These are phyloP conservation scores for Hypomecis punctinalis DNA, from an alignment of 2,888 invertebrate species.

Conservation along the genomic window DNA sequence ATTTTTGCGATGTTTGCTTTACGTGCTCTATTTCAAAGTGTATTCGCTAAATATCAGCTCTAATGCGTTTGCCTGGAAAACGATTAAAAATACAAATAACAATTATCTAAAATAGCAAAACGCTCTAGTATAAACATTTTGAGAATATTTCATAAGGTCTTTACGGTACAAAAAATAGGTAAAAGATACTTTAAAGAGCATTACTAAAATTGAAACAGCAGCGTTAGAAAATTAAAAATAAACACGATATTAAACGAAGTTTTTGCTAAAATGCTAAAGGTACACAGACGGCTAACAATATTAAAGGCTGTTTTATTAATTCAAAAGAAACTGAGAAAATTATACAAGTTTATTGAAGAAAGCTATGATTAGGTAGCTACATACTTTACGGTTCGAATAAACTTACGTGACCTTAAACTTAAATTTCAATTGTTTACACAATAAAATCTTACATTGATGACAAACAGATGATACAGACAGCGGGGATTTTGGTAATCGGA, in stretches of 20 bases:
- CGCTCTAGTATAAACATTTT: conserved; percentile 1
- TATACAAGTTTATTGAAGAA: conserved; percentile 9
- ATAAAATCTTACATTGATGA: neutral
- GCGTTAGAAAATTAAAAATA: conserved; percentile 26
- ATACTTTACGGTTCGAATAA: conserved; percentile 5
- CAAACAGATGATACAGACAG: neutral
- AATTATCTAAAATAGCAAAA: neutral
- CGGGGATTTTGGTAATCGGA: no score
- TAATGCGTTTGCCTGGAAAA: neutral
- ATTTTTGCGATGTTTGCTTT: no score
- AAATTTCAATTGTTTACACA: conserved; percentile 4
- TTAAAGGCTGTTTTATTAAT: conserved; percentile 15
- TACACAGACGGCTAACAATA: conserved; percentile 14
- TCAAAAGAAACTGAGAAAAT: conserved; percentile 15
- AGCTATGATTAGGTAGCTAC: conserved; percentile 2
- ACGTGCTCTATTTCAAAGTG: no score
- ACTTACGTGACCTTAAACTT: conserved; percentile 3
- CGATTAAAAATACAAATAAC: neutral
- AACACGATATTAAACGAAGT: conserved; percentile 17
- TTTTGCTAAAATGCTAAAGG: conserved; percentile 9
- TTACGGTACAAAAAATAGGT: conserved; percentile 2
- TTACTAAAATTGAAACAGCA: conserved; percentile 17
- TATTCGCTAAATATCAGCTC: neutral
- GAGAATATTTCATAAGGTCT: conserved; percentile 3
- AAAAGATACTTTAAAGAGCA: conserved; percentile 14